Evolutionary conservation across 2,113 vertebrate genomes (phyloP), one percentile per base, ranked within the genome.

Genomic region (Tragelaphus strepsiceros): DNA sequence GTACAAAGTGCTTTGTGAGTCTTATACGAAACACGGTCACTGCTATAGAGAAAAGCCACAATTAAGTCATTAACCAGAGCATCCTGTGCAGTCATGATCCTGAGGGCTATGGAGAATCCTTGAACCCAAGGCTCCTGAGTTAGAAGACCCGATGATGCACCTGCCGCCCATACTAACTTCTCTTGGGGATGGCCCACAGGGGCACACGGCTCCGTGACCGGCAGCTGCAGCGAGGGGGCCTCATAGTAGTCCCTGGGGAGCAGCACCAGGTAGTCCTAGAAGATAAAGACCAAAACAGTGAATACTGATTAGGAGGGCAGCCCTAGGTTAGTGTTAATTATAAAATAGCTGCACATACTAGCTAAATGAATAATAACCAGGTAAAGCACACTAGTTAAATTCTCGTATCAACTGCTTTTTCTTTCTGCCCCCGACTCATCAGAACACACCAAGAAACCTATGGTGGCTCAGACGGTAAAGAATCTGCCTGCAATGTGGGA

Each of bases 201-300:
- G 1, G 98, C 98, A 98, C 99, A 99, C 3, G 99, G 99, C 46
- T 99, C 98, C 2, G 99, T 99, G 98, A 99, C 99, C 30, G 93
- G 99, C 82, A 99, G 96, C 96, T 99, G 99, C 95, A 99, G 98
- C n/a, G 99, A 90, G 15, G 99, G 96, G 1, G 99, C 99, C 97
- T 99, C 99, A 0, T 99, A 99, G 98, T 99, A 99, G 96, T 99
- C 99, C 58, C 98, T 99, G 28, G 99, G 99, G 93, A 99, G 98
- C 92, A 99, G 99, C 81, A 99, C 99, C 96, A 99, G 96, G 93
- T 99, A 99, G 98, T 99, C 99, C 99, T 99, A 97, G 78, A n/a
- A 88, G 96, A 94, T 2, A 61, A 96, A 96, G 78, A 80, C 15
- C 51, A 58, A 59, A 62, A 80, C 17, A 54, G 71, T 7, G 7